Evolutionary conservation across 2,113 vertebrate genomes (phyloP).

Genomic region (Struthio camelus): DNA sequence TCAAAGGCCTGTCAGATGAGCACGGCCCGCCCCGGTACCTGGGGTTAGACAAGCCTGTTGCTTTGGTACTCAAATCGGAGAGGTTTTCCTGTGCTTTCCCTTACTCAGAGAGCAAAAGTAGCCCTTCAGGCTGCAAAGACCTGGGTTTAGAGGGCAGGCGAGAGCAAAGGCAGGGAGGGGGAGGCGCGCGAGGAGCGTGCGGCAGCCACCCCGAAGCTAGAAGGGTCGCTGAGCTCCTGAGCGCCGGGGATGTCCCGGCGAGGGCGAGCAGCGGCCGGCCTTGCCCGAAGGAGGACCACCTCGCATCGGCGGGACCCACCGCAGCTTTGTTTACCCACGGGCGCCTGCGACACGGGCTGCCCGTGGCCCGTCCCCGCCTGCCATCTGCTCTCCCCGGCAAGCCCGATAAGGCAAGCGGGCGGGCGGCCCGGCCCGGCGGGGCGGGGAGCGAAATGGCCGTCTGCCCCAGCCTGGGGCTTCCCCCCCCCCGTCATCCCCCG

Average conservation of each 20-base stretch:
- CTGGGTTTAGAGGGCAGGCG: background rate
- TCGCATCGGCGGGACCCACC: background rate
- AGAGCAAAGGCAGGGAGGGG: background rate
- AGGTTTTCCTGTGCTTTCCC: background rate
- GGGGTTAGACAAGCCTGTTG: background rate
- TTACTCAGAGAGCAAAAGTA: background rate
- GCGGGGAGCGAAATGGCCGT: background rate
- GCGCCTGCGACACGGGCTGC: background rate
- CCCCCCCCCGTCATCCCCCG: no score
- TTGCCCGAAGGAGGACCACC: no score
- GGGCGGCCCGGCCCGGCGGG: background rate
- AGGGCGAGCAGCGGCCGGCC: background rate
- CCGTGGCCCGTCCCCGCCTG: fast-evolving
- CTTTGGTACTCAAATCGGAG: background rate
- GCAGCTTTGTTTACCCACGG: background rate
- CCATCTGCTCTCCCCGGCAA: background rate
- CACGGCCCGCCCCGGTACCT: background rate
- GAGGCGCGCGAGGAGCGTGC: background rate
- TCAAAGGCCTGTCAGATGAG: background rate
- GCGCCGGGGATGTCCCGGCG: background rate
- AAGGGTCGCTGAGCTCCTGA: background rate
- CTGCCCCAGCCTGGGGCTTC: background rate
- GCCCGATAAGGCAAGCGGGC: background rate
- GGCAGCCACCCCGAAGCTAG: background rate
- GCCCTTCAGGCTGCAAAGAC: background rate